Percentiles rank a stretch among this genome's conserved stretches.
Conservation (phyloP, 2,888 invertebrate genomes). For the Rhamnusium bicolor region DNA sequence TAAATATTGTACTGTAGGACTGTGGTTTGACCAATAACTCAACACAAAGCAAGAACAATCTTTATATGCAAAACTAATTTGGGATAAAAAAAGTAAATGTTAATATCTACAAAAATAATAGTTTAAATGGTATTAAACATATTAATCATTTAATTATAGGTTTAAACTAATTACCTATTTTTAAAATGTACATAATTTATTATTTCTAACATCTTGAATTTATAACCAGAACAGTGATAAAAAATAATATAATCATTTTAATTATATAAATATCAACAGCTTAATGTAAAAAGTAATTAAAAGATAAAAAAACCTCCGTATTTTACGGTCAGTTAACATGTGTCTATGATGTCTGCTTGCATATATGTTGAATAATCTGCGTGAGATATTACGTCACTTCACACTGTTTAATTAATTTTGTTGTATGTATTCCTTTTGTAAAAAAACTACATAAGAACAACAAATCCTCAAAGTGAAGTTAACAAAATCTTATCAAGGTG, state of each 20-base stretch:
- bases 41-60: too few relatives aligned
- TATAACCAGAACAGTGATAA: background rate
- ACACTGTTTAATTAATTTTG: background rate
- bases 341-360: too few relatives aligned
- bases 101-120: too few relatives aligned
- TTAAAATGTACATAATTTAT: background rate
- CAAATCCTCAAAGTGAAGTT: background rate
- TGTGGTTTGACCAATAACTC: too few relatives aligned
- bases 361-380: background rate
- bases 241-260: background rate
- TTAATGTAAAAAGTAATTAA: background rate
- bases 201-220: background rate
- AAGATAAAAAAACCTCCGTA: background rate
- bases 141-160: background rate
- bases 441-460: background rate
- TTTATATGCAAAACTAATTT: too few relatives aligned
- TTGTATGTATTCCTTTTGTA: background rate
- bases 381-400: background rate
- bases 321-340: background rate
- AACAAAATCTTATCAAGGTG: background rate
- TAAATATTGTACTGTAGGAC: too few relatives aligned
- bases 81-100: too few relatives aligned
- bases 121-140: background rate
- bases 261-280: background rate
- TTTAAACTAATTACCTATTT: background rate